Evolutionary conservation across 2,888 invertebrate species (phyloP), one percentile per base, ranked within the genome.

Genomic region (Ptychoptera contaminata): DNA sequence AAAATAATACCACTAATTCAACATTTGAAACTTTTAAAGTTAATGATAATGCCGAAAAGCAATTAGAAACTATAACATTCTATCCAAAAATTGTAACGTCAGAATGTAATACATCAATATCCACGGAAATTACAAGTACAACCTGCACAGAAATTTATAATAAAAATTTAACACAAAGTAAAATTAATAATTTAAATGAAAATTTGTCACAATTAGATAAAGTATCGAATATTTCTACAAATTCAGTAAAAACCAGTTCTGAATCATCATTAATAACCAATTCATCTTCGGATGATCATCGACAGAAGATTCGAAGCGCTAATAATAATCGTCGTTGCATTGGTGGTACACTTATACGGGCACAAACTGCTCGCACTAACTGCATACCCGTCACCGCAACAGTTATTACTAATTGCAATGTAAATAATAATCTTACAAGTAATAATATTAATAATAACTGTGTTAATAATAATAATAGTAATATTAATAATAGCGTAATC

Each of bases 351-450:
- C 40, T 50, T n/a, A 40, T 48, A 16, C 43, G 50, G 8, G 40
- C 50, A 11, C 50, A 50, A 47, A 50, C 50, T 7, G 50, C 47
- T 2, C 34, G 35, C n/a, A 42, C 34, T 32, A 49, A 43, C 45
- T 42, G 51, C 46, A 48, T 46, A 49, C 46, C 43, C 45, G 46
- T 46, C 43, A 38, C 45, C 41, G 42, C 41, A 9, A 43, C 39
- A 15, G 40, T 47, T 39, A 45, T 46, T 48, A 47, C 45, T 46
- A 42, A 31, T 31, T 36, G 37, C 23, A 15, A 14, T 1, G 16
- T 23, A 16, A 40, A 30, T 1, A 37, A 40, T 10, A 36, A 16
- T 15, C 8, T 34, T 8, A 12, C 37, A 3, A 16, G 37, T 7
- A 8, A 34, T 32, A 32, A 40, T 34, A 44, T 11, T 16, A 41